These are phyloP conservation scores for Sarcophaga carnaria DNA, from an alignment of 2,888 invertebrate genomes.

Conservation along the genomic window DNA sequence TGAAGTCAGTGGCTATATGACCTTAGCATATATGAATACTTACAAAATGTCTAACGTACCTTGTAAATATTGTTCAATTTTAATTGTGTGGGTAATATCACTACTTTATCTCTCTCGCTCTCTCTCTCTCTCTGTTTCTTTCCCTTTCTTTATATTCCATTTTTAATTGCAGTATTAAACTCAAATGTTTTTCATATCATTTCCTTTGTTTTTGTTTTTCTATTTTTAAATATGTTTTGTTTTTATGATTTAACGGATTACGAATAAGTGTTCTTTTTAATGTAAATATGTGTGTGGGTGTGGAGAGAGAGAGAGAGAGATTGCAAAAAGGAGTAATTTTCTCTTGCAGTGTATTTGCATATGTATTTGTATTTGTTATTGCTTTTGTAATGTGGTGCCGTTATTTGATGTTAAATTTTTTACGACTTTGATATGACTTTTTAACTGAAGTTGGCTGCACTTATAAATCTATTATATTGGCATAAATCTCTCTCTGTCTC, in stretches of 20 bases:
- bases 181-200: slow-evolving; percentile 29
- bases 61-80: too few species aligned
- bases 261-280: background rate
- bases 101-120: background rate
- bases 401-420: slow-evolving; percentile 18
- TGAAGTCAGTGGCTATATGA: too few species aligned
- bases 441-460: slow-evolving; percentile 40
- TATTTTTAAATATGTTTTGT: background rate
- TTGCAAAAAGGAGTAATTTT: slow-evolving; percentile 14
- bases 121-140: background rate
- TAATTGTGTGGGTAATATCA: too few species aligned
- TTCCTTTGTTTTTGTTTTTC: slow-evolving; percentile 3
- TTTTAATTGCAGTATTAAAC: slow-evolving; percentile 30
- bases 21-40: too few species aligned
- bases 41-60: too few species aligned
- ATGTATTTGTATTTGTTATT: slow-evolving; percentile 18
- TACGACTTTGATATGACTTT: slow-evolving; percentile 41
- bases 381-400: slow-evolving; percentile 3
- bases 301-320: background rate
- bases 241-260: too few species aligned
- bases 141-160: slow-evolving; percentile 1
- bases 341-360: background rate
- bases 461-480: slow-evolving; percentile 50
- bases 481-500: background rate
- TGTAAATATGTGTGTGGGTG: background rate